These are phyloP conservation scores for Thaumetopoea pityocampa DNA, from an alignment of 1,140 invertebrate species.

Conservation along the genomic window DNA sequence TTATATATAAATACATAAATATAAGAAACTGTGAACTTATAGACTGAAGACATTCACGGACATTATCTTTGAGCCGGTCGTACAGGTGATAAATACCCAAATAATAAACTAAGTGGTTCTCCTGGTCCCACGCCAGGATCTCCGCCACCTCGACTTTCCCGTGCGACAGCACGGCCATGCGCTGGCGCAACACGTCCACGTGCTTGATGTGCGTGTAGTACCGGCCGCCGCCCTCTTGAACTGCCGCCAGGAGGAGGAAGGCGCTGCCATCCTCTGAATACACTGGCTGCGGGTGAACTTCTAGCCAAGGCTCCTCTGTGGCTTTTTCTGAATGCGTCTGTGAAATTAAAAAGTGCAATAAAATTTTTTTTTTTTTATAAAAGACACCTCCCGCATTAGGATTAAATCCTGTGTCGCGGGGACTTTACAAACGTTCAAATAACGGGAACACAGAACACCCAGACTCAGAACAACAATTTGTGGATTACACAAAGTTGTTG, in stretches of 20 bases:
- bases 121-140: slow-evolving; percentile 91
- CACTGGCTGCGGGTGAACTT: slow-evolving; percentile 88
- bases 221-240: slow-evolving; percentile 88
- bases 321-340: slow-evolving; percentile 88
- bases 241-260: slow-evolving; percentile 88
- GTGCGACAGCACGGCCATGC: slow-evolving; percentile 90
- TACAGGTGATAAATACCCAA: slow-evolving; percentile 71
- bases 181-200: slow-evolving; percentile 86
- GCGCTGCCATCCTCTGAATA: slow-evolving; percentile 89
- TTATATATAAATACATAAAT: too few relatives aligned
- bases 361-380: too few relatives aligned
- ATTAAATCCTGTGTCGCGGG: too few relatives aligned
- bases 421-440: too few relatives aligned
- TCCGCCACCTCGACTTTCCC: slow-evolving; percentile 89
- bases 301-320: slow-evolving; percentile 88
- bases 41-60: too few relatives aligned
- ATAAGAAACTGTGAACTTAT: too few relatives aligned
- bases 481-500: too few relatives aligned
- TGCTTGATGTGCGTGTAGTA: slow-evolving; percentile 94
- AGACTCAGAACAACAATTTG: too few relatives aligned
- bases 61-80: too few relatives aligned
- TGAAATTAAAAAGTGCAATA: slow-evolving; percentile 20
- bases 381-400: too few relatives aligned
- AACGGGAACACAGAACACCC: too few relatives aligned
- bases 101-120: slow-evolving; percentile 89